phyloP scores from a whole-genome alignment of 2,888 invertebrate species.

The Alloscopus bannaensis region DNA sequence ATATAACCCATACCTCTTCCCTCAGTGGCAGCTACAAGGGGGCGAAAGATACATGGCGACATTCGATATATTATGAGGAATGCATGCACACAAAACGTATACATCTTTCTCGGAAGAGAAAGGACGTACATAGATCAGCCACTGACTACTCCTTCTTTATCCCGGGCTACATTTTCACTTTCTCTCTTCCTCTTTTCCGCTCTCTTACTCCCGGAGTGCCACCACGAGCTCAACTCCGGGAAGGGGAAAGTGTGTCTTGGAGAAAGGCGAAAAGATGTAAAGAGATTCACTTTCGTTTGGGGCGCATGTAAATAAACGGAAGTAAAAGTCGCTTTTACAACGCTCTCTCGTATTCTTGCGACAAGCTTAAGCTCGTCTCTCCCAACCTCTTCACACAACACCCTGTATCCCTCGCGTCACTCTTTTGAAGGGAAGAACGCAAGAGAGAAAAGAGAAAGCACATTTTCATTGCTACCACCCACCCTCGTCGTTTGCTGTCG shows the following conservation, averaged over 20 bases:
- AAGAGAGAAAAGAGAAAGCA: neutral
- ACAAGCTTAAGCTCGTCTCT: conserved; percentile 14
- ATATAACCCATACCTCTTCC: no score
- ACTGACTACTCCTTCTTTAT: neutral
- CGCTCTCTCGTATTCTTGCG: neutral
- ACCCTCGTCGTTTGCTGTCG: conserved; percentile 24
- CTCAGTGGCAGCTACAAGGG: neutral
- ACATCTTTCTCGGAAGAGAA: neutral
- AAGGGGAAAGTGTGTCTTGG: conserved; percentile 2
- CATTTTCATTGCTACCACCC: conserved; percentile 11
- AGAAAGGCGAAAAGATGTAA: neutral
- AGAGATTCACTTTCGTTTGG: no score
- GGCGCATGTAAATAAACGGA: conserved; percentile 45
- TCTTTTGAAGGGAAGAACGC: no score
- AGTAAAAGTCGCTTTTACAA: conserved; percentile 51
- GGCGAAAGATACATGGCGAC: no score
- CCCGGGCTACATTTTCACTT: conserved; percentile 10
- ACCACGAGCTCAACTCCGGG: neutral
- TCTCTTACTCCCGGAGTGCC: no score
- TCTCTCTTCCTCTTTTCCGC: neutral
- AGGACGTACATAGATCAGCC: neutral
- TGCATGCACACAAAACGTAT: neutral
- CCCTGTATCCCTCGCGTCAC: no score
- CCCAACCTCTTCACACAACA: neutral
- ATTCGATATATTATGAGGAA: no score